Evolutionary conservation across 2,797 vertebrate genomes (phyloP).

Genomic region (Acanthurus lineatus): DNA sequence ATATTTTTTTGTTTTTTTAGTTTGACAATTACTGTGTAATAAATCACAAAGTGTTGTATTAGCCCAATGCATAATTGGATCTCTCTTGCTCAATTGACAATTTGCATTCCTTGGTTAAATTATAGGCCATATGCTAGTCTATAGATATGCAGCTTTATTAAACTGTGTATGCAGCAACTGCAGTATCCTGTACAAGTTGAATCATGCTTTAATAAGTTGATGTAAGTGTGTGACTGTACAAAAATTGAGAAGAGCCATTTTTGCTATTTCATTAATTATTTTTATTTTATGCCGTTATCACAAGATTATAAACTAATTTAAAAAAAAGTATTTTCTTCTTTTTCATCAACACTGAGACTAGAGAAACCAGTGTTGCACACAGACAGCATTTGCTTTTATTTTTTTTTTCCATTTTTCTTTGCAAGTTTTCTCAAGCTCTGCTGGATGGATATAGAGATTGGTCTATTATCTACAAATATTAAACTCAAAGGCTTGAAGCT

Average conservation of each 20-base stretch:
- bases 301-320: not conserved
- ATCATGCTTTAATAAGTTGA: too few relatives aligned
- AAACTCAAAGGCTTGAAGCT: not conserved
- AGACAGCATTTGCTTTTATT: not conserved
- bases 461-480: conserved; percentile 2
- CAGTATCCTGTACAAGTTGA: too few relatives aligned
- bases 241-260: too few relatives aligned
- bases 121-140: not conserved
- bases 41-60: too few relatives aligned
- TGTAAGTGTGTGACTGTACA: too few relatives aligned
- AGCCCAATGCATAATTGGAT: too few relatives aligned
- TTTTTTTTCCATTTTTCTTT: not conserved
- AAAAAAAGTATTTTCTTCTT: not conserved
- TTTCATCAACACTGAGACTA: not conserved
- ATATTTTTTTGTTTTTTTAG: too few relatives aligned
- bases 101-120: not conserved
- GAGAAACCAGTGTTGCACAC: not conserved
- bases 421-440: conserved; percentile 2
- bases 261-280: too few relatives aligned
- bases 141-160: not conserved
- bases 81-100: too few relatives aligned
- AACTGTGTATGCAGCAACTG: too few relatives aligned
- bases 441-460: not conserved
- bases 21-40: too few relatives aligned
- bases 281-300: too few relatives aligned